Conservation (phyloP, 2,113 vertebrate species). For the Cyprichromis sp. region DNA sequence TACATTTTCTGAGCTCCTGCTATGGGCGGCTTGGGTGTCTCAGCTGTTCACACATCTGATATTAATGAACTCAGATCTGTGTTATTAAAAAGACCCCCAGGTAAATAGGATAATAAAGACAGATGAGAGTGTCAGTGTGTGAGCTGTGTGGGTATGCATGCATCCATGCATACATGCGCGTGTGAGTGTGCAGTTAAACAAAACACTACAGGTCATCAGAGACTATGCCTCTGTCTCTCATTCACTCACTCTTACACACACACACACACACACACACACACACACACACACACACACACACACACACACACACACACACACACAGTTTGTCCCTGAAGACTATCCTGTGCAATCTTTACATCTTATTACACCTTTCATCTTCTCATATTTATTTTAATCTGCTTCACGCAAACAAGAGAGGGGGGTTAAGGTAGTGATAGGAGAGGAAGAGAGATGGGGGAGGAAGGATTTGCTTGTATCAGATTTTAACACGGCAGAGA, state of each 20-base stretch:
- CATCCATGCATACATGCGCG: not conserved
- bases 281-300: not conserved
- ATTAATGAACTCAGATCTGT: slow-evolving; percentile 65
- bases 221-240: slow-evolving; percentile 14
- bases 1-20: slow-evolving; percentile 40
- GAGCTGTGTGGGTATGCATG: not conserved
- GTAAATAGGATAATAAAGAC: slow-evolving; percentile 66
- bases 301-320: not conserved
- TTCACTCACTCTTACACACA: not conserved
- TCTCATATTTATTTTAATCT: slow-evolving; percentile 71
- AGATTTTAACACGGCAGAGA: slow-evolving; percentile 20
- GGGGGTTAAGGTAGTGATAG: slow-evolving; percentile 17
- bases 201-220: slow-evolving; percentile 54
- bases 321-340: slow-evolving; percentile 49
- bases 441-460: not conserved
- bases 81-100: slow-evolving; percentile 67
- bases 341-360: slow-evolving; percentile 64
- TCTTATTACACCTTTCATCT: slow-evolving; percentile 71
- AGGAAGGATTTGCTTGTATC: slow-evolving; percentile 18
- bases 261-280: not conserved
- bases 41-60: slow-evolving; percentile 62
- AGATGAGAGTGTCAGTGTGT: slow-evolving; percentile 48
- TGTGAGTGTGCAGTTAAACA: slow-evolving; percentile 19
- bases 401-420: slow-evolving; percentile 50
- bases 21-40: slow-evolving; percentile 38